A percentile compares a stretch with the other conserved stretches of the same genome.
phyloP scores from a whole-genome alignment of 37 sponge, comb jelly and placozoan genomes.

The Eunapius fragilis region DNA sequence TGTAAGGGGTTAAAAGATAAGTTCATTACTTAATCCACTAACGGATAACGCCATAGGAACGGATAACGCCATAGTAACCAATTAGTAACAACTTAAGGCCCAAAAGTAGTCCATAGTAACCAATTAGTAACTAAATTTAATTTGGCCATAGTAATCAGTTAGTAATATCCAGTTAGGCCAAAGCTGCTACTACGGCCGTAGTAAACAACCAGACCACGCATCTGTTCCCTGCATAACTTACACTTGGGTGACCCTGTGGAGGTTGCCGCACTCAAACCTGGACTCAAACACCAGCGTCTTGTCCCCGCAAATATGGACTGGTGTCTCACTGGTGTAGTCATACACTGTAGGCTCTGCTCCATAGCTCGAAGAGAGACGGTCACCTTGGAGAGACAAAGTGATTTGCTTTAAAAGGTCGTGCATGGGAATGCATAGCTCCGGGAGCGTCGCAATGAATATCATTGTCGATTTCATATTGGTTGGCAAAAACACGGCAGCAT shows the following conservation, averaged over 20 bases:
- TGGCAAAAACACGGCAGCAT: no score
- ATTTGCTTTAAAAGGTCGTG: neutral
- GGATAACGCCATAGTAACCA: no score
- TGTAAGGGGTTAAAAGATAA: slow-evolving; percentile 13
- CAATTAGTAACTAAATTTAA: no score
- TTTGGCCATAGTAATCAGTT: neutral
- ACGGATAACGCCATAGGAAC: no score
- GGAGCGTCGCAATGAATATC: no score
- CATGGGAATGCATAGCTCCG: neutral
- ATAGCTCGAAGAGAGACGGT: neutral
- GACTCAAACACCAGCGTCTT: slow-evolving; percentile 59
- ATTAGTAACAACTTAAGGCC: no score
- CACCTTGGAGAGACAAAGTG: neutral
- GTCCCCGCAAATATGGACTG: neutral
- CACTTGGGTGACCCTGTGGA: slow-evolving; percentile 65
- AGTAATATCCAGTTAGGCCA: no score
- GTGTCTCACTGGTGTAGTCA: neutral
- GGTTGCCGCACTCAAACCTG: slow-evolving; percentile 86
- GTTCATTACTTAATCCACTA: no score
- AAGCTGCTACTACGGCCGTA: no score
- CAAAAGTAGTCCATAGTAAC: no score
- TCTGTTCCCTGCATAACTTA: slow-evolving; percentile 30
- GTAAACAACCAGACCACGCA: no score
- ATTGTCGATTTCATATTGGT: no score
- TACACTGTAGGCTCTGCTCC: neutral